These are phyloP conservation scores for Coreius guichenoti DNA, from an alignment of 2,797 vertebrate genomes.

Conservation along the genomic window DNA sequence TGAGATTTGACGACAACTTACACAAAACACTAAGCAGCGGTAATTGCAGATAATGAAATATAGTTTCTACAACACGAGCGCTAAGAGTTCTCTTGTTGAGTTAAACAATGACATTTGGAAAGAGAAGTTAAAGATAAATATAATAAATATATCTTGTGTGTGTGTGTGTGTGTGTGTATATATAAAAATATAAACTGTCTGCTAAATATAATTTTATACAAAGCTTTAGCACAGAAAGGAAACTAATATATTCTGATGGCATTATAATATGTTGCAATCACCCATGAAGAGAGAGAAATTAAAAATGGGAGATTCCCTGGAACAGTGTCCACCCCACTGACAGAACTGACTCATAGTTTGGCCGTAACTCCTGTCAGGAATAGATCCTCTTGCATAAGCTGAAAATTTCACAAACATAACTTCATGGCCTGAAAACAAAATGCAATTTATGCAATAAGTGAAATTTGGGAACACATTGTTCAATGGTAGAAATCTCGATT, in stretches of 20 bases:
- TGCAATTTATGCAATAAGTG: slow-evolving; percentile 6
- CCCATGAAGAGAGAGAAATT: not conserved
- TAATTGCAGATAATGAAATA: not conserved
- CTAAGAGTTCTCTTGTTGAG: too few relatives aligned
- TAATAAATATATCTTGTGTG: not conserved
- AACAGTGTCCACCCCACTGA: not conserved
- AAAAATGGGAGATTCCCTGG: slow-evolving; percentile 5
- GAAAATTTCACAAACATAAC: not conserved
- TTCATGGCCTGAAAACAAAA: not conserved
- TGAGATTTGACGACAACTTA: not conserved
- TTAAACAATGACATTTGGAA: not conserved
- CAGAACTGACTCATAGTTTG: slow-evolving; percentile 10
- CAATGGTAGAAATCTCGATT: not conserved
- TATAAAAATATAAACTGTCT: not conserved
- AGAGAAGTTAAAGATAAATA: not conserved
- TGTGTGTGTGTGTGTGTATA: not conserved
- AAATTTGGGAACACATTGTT: slow-evolving; percentile 8
- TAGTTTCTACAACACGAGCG: not conserved
- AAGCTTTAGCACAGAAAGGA: not conserved
- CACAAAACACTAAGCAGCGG: not conserved
- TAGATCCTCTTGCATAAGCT: slow-evolving; percentile 39
- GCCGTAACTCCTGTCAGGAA: slow-evolving; percentile 20
- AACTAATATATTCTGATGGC: not conserved
- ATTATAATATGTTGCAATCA: slow-evolving; percentile 5
- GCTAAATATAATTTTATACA: slow-evolving; percentile 4